Conservation (phyloP, 2,797 vertebrate species). For the Xiphophorus birchmanni region DNA sequence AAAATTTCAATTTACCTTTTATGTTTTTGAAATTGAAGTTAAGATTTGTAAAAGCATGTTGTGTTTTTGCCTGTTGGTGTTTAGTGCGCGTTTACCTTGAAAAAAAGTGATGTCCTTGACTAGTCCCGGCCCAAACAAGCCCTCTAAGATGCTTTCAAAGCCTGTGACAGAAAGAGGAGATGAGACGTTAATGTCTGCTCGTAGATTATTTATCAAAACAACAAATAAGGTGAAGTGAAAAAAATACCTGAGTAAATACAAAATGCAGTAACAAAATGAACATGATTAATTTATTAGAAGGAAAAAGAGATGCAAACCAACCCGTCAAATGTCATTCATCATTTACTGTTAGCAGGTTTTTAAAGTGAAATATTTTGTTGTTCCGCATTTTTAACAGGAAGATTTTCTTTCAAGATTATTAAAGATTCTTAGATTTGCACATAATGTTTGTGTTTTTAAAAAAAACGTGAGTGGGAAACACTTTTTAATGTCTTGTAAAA, state of each 20-base stretch:
- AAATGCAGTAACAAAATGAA: not conserved
- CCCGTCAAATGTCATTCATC: no score
- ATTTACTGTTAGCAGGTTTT: no score
- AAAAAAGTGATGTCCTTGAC: constrained; percentile 94
- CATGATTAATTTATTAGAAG: not conserved
- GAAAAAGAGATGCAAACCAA: not conserved
- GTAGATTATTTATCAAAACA: constrained; percentile 30
- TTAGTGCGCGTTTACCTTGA: constrained; percentile 85
- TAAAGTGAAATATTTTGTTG: no score
- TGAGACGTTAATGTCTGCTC: not conserved
- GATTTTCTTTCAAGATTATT: no score
- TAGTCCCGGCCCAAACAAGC: constrained; percentile 96
- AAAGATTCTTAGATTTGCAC: no score
- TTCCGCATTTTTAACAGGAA: no score
- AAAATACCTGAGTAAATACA: not conserved
- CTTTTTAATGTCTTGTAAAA: no score
- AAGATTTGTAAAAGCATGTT: not conserved
- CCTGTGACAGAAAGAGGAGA: constrained; percentile 80
- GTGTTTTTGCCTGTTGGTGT: not conserved
- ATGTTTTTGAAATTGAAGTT: not conserved
- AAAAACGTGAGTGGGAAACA: no score
- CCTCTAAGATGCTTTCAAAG: constrained; percentile 99
- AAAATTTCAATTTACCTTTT: not conserved
- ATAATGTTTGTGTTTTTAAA: no score
- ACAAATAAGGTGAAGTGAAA: not conserved